Percentiles rank a stretch among this genome's conserved stretches.
These are phyloP conservation scores for Brachypalpus laphriformis DNA, from an alignment of 2,888 invertebrate genomes.

Conservation along the genomic window DNA sequence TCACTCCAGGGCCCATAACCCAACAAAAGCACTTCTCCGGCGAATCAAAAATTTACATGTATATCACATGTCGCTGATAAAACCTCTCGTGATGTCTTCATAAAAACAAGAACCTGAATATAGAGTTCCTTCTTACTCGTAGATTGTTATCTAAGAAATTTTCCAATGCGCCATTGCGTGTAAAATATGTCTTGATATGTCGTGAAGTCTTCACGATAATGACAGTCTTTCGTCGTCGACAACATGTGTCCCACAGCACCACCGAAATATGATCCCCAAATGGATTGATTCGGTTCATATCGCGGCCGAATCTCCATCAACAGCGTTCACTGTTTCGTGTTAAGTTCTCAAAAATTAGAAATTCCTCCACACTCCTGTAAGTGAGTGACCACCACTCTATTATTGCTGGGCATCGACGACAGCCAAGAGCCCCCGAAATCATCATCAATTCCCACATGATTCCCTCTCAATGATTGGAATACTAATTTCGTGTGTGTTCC, in stretches of 20 bases:
- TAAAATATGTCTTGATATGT: slow-evolving; percentile 63
- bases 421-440: slow-evolving; percentile 60
- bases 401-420: slow-evolving; percentile 3
- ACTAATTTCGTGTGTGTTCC: slow-evolving; percentile 44
- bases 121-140: slow-evolving; percentile 21
- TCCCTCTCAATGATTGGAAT: slow-evolving; percentile 57
- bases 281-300: slow-evolving; percentile 71
- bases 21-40: slow-evolving; percentile 16
- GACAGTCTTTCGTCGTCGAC: slow-evolving; percentile 44
- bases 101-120: slow-evolving; percentile 48
- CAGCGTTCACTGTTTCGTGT: slow-evolving; percentile 59
- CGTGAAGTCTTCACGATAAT: slow-evolving; percentile 67
- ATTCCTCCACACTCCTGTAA: slow-evolving; percentile 55
- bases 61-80: slow-evolving; percentile 69
- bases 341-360: slow-evolving; percentile 54
- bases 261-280: slow-evolving; percentile 68
- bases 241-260: slow-evolving; percentile 44
- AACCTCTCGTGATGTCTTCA: slow-evolving; percentile 58
- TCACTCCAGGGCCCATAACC: slow-evolving; percentile 29
- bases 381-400: slow-evolving; percentile 8
- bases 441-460: slow-evolving; percentile 68
- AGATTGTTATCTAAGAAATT: slow-evolving; percentile 58
- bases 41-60: slow-evolving; percentile 66
- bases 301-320: slow-evolving; percentile 62
- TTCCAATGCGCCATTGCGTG: slow-evolving; percentile 53